A percentile compares a stretch with the other conserved stretches of the same genome.
These are phyloP conservation scores for Phthorimaea operculella DNA, from an alignment of 1,140 invertebrate genomes.

Conservation along the genomic window DNA sequence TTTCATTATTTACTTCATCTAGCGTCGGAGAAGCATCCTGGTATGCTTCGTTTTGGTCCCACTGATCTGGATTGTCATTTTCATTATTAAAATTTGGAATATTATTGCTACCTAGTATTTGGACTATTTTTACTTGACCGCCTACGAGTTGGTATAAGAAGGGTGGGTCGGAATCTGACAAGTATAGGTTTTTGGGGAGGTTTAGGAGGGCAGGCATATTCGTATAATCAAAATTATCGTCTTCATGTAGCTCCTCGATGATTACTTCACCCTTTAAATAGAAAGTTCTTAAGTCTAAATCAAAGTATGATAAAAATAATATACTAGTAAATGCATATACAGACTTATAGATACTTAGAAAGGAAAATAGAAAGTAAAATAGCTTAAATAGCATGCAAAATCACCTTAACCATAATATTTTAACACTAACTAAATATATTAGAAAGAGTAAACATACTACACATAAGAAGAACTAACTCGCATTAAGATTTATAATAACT, in stretches of 20 bases:
- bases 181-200: conserved; percentile 30
- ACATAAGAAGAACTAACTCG: no score
- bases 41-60: conserved; percentile 34
- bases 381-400: neutral
- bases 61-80: conserved; percentile 29
- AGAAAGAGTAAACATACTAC: no score
- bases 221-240: conserved; percentile 53
- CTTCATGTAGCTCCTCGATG: conserved; percentile 64
- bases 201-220: conserved; percentile 56
- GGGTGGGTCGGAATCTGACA: conserved; percentile 57
- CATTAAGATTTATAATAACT: no score
- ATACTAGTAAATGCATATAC: conserved; percentile 54
- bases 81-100: conserved; percentile 23
- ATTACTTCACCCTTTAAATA: conserved; percentile 67
- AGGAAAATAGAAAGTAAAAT: neutral
- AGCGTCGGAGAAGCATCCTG: conserved; percentile 13
- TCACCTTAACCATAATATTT: no score
- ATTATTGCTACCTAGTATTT: conserved; percentile 47
- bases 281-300: conserved; percentile 59
- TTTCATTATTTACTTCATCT: neutral
- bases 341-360: conserved; percentile 31
- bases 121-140: conserved; percentile 55
- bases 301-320: conserved; percentile 32
- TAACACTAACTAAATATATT: no score
- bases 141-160: conserved; percentile 60